Evolutionary conservation across 2,797 vertebrate genomes (phyloP), one percentile per base, ranked within the genome.

Genomic region (Ptychadena robeensis): DNA sequence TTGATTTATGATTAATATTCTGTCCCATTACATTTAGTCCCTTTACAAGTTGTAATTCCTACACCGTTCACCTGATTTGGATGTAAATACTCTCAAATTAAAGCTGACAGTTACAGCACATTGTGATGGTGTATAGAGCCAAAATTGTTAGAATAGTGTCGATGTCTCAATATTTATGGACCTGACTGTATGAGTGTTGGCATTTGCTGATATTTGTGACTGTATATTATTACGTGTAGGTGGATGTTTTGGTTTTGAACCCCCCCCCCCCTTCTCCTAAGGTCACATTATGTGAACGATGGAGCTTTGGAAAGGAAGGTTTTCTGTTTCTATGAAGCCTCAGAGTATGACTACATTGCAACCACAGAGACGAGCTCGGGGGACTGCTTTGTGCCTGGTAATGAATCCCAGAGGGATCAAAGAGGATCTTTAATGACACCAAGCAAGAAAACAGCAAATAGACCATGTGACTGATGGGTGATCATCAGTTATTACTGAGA

Each of bases 321-420:
- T 34, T 31, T n/a, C 37, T 8, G 73, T 75, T 75, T 64, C 73
- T 48, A 32, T 66, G 72, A 74, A 61, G 38, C 6, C 7, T 2
- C 18, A 9, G 25, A 8, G 6, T 14, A 9, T 74, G 63, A 44
- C 61, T 30, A 35, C 59, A 61, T 61, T 25, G 10, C 59, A 25
- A 28, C 4, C 18, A 53, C 44, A 34, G 4, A 3, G 10, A n/a
- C 61, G 22, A 38, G n/a, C 35, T 15, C 64, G 48, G 61, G 12
- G 34, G 12, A 12, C 6, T 25, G 11, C 65, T 34, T 11, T 32
- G 37, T 32, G 10, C 74, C 6, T 15, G n/a, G 9, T 67, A 77
- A 77, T 77, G n/a, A 61, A 32, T 53, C 63, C 63, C 74, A 22
- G 12, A 40, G 74, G 74, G 11, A 28, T 2, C 12, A 25, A 67